Evolutionary conservation across 2,888 invertebrate species (phyloP), one percentile per base, ranked within the genome.

Genomic region (Sinelater perroti): DNA sequence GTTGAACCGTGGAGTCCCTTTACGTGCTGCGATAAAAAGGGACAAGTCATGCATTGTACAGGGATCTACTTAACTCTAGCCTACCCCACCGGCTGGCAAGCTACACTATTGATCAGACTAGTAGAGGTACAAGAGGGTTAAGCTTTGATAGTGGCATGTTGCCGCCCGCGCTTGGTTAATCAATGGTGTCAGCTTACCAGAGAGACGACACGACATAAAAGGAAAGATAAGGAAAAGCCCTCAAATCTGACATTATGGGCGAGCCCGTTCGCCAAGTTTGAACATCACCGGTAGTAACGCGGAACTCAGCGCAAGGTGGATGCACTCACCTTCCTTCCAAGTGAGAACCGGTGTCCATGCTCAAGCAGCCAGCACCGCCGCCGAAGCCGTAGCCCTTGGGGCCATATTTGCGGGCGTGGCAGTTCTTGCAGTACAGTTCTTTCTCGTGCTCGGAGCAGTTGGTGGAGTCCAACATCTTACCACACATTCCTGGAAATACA

Each of bases 321-420:
- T 6, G 10, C 80, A 88, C 92, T 91, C 86, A 93, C 92, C 88
- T 85, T 79, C 81, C 82, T 80, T 90, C 88, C 75, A 97, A 87
- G 78, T 96, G 95, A 65, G 92, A 88, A 69, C 96, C 97, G 78
- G 89, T 82, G 85, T 97, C 97, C 95, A 94, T 97, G 81, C 93
- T 94, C 75, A 97, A 86, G 80, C 93, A 92, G 69, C 97, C 97
- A 75, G 97, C 97, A 73, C 98, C 98, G 76, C 95, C 95, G 71
- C 98, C 97, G 81, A 97, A 97, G 73, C 97, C 97, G 82, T 97
- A 95, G 71, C 96, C 96, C 82, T 95, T 97, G 72, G 97, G 97
- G 78, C 98, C 98, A 82, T 91, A 97, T 86, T 97, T 96, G 79
- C 97, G 91, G 73, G 89, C 97, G 81, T 99, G 97, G 86, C 99